Evolutionary conservation across 2,113 vertebrate genomes (phyloP).

Genomic region (Origma solitaria): DNA sequence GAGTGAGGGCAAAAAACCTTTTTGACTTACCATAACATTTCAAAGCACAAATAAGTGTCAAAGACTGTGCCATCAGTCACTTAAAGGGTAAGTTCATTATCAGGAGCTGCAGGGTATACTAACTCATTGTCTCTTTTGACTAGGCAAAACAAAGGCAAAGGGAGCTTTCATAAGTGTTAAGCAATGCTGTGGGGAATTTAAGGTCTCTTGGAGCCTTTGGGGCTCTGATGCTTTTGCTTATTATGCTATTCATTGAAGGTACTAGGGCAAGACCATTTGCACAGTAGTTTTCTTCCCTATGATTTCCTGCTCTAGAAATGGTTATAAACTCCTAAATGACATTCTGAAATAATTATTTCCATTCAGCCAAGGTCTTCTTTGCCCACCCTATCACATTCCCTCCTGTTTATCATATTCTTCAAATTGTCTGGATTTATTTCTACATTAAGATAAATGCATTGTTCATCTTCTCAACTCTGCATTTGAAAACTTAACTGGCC

Average conservation of each 20-base stretch:
- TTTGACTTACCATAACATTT: neutral
- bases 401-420: neutral
- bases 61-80: neutral
- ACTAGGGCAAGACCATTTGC: neutral
- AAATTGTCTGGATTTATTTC: neutral
- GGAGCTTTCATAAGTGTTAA: neutral
- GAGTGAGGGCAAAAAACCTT: neutral
- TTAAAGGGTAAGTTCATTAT: neutral
- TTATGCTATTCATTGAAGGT: neutral
- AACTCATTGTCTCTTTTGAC: neutral
- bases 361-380: neutral
- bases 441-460: neutral
- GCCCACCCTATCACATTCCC: neutral
- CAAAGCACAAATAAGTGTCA: neutral
- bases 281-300: neutral
- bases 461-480: neutral
- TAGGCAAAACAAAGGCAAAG: neutral
- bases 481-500: neutral
- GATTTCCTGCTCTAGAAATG: neutral
- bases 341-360: neutral
- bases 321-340: neutral
- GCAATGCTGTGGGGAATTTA: neutral
- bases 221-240: neutral
- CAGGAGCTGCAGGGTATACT: neutral
- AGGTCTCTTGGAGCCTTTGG: neutral